Evolutionary conservation across 2,113 vertebrate species (phyloP).

Genomic region (Ellobius talpinus): DNA sequence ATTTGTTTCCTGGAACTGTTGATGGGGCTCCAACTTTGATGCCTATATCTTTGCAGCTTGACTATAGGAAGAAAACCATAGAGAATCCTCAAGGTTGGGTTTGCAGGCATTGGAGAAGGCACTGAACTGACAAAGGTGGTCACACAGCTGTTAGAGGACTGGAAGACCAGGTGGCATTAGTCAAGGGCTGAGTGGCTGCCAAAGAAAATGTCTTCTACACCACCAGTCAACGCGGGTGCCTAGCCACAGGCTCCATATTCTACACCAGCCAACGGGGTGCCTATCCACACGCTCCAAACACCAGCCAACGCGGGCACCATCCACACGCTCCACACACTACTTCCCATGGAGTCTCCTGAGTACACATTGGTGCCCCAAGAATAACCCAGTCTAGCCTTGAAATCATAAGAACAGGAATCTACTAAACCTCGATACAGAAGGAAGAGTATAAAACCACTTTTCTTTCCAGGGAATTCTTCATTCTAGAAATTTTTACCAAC

Average conservation of each 20-base stretch:
- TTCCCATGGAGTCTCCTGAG: too few relatives aligned
- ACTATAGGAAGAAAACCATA: neutral
- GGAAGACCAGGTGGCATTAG: too few relatives aligned
- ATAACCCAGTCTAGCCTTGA: neutral
- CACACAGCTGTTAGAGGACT: neutral
- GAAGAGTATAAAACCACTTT: neutral
- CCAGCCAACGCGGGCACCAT: neutral
- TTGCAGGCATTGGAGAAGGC: neutral
- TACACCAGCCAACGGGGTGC: too few relatives aligned
- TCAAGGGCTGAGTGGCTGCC: neutral
- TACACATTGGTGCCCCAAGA: neutral
- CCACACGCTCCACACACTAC: rapidly evolving
- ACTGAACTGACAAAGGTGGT: neutral
- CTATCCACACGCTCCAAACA: too few relatives aligned
- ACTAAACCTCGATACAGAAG: neutral
- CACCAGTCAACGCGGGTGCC: neutral
- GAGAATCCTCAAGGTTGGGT: neutral
- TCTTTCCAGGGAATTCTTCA: neutral
- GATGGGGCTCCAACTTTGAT: neutral
- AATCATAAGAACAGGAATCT: neutral
- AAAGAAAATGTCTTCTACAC: neutral
- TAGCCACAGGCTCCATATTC: too few relatives aligned
- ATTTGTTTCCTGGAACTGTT: neutral
- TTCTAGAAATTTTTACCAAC: neutral
- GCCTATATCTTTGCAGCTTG: neutral